Conservation (phyloP, 2,888 invertebrate species). For the Hofmannophila pseudospretella region DNA sequence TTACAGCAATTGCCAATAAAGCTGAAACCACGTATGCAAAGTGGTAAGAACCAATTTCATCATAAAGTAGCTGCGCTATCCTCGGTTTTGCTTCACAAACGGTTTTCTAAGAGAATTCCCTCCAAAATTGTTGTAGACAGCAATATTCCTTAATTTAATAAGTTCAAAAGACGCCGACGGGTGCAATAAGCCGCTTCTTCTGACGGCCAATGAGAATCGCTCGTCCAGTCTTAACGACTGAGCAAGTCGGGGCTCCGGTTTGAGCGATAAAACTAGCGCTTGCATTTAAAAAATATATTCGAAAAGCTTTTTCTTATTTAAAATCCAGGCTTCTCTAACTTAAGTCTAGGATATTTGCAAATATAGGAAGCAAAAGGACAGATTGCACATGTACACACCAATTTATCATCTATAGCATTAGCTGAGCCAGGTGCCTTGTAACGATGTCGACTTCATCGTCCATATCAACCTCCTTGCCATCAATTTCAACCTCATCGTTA, state of each 20-base stretch:
- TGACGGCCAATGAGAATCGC: slow-evolving; percentile 14
- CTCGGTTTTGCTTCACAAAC: slow-evolving; percentile 30
- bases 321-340: background rate
- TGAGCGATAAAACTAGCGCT: too few relatives aligned
- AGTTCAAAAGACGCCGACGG: slow-evolving; percentile 42
- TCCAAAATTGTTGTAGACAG: slow-evolving; percentile 49
- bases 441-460: too few relatives aligned
- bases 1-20: too few relatives aligned
- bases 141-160: slow-evolving; percentile 66
- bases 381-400: too few relatives aligned
- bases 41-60: slow-evolving; percentile 15
- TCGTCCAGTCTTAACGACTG: slow-evolving; percentile 7
- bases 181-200: slow-evolving; percentile 46
- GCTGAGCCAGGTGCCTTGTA: too few relatives aligned
- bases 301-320: background rate
- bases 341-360: too few relatives aligned
- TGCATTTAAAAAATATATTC: too few relatives aligned
- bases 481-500: too few relatives aligned
- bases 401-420: too few relatives aligned
- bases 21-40: too few relatives aligned
- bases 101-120: slow-evolving; percentile 14
- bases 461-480: too few relatives aligned
- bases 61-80: slow-evolving; percentile 12
- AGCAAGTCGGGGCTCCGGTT: slow-evolving; percentile 16
- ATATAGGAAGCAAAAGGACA: too few relatives aligned